These are phyloP conservation scores for Cebus imitator DNA, from an alignment of 2,113 vertebrate genomes.

Conservation along the genomic window DNA sequence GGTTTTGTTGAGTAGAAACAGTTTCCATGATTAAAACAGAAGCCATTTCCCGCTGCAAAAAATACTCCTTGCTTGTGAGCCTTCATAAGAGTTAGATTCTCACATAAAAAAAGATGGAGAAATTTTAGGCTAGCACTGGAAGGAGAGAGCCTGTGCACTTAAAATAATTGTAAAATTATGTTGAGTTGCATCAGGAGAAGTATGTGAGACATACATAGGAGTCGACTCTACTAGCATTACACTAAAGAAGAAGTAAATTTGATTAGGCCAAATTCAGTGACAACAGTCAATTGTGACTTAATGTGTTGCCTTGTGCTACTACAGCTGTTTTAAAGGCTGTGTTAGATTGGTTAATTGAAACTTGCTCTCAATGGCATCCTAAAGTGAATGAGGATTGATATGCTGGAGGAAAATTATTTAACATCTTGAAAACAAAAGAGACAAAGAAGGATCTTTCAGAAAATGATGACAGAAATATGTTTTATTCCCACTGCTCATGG, in stretches of 20 bases:
- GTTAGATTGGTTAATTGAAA: background rate
- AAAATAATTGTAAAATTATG: background rate
- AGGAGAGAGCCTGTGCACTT: background rate
- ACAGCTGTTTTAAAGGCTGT: background rate
- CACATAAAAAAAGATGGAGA: background rate
- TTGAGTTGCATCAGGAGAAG: background rate
- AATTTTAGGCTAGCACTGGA: rapidly evolving
- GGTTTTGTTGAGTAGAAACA: background rate
- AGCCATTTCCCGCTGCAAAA: background rate
- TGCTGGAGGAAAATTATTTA: background rate
- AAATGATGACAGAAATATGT: background rate
- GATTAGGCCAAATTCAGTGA: background rate
- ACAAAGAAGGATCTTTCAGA: background rate
- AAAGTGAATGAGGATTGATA: background rate
- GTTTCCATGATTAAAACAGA: background rate
- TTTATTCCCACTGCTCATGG: background rate
- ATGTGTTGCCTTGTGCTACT: background rate
- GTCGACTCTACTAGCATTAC: rapidly evolving
- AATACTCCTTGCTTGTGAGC: background rate
- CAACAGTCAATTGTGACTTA: background rate
- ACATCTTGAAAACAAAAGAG: background rate
- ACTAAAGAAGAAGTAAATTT: background rate
- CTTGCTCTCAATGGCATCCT: background rate
- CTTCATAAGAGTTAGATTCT: background rate
- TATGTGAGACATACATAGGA: background rate